Evolutionary conservation across 2,888 invertebrate species (phyloP).

Genomic region (Pristionchus japonicus): DNA sequence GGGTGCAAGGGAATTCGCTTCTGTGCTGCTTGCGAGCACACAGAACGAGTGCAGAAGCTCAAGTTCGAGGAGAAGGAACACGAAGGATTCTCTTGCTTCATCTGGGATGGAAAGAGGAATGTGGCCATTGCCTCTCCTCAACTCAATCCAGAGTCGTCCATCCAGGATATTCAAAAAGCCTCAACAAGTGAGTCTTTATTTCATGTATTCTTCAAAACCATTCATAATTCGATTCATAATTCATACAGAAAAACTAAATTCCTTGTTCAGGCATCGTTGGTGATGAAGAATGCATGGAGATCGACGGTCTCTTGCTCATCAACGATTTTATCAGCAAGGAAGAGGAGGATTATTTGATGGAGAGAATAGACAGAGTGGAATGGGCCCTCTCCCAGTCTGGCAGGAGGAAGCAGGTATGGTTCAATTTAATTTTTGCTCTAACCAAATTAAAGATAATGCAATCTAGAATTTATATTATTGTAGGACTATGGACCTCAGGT

Average conservation of each 20-base stretch:
- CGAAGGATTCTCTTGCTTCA: constrained; percentile 15
- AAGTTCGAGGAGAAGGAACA: constrained; percentile 25
- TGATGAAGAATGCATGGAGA: constrained; percentile 50
- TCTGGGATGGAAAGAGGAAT: constrained; percentile 44
- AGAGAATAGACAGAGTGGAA: constrained; percentile 84
- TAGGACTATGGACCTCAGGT: constrained; percentile 96
- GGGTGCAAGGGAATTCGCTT: constrained; percentile 94
- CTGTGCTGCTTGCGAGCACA: constrained; percentile 88
- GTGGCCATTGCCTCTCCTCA: constrained; percentile 49
- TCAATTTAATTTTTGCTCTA: no score
- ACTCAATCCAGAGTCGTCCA: constrained; percentile 52
- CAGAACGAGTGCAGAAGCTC: constrained; percentile 77
- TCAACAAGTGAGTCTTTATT: background rate
- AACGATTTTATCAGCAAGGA: constrained; percentile 83
- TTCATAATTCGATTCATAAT: background rate
- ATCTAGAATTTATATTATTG: constrained; percentile 47
- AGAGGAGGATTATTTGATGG: constrained; percentile 83
- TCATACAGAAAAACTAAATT: background rate
- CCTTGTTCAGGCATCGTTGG: background rate
- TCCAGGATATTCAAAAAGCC: constrained; percentile 57
- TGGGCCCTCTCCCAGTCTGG: constrained; percentile 95
- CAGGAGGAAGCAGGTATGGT: constrained; percentile 86
- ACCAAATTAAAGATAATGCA: no score
- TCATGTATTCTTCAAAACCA: background rate
- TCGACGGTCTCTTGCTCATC: constrained; percentile 75